Base-by-base conservation (phyloP, 2,113 vertebrate genomes). In the Odontesthes bonariensis region DNA sequence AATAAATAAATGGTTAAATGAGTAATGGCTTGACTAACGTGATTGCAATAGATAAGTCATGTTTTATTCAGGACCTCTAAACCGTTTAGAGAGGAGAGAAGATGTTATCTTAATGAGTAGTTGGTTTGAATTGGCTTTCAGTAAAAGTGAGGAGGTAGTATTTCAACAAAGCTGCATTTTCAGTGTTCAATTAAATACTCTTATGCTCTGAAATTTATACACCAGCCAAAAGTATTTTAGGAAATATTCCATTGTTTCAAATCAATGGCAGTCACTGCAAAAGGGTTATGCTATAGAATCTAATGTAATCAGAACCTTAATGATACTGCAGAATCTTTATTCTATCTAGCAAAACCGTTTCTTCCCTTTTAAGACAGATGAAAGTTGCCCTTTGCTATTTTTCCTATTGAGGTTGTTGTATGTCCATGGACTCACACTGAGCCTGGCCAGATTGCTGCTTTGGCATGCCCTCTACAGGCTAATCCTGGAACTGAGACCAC, bases 31-130 rank as follows among this genome's bases (percentile, higher is more conserved):
- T 90, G 86, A 88, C 84, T 95, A 96, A 97, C 95, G 95, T 94
- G 95, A 95, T 96, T 93, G 95, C 96, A 96, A 97, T 94, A 96
- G 95, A 96, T 95, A 95, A 95, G 92, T 87, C 78, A 93, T 94
- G 91, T 92, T 93, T 92, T 93, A 93, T 91, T 92, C 88, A 93
- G 73, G 73, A 68, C 69, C 66, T 71, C 83, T 80, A 86, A 84
- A 60, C 72, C 68, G 66, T 83, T 90, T 82, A 81, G 56, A 86
- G 76, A 73, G 67, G 69, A 69, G 63, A 49, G 54, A 60, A 75
- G 78, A 67, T 10, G 57, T 85, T 76, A 61, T 84, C 80, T 38
- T 83, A 79, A 88, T 86, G 79, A 85, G 78, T 55, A 65, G 57
- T 84, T 83, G 77, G 70, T 83, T 85, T 88, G 81, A 91, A 85